Evolutionary conservation across 2,113 vertebrate species (phyloP).

Genomic region (Dunckerocampus dactyliophorus): DNA sequence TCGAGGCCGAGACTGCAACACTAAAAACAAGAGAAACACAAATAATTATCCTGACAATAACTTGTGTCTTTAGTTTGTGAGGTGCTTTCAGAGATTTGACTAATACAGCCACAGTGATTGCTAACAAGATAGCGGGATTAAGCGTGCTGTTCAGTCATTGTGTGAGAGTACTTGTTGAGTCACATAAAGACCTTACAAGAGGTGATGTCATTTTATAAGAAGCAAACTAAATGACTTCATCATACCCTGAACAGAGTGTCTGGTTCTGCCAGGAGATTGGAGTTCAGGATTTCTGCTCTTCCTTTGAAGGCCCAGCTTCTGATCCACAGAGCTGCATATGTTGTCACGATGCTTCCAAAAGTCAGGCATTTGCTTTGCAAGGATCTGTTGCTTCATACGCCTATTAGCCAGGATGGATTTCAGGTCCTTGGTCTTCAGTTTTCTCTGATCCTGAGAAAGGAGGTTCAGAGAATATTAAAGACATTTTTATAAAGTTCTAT

Average conservation of each 20-base stretch:
- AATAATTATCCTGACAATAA: not conserved
- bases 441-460: constrained; percentile 42
- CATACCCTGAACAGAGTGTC: constrained; percentile 51
- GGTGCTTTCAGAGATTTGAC: constrained; percentile 13
- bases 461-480: not conserved
- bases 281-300: constrained; percentile 23
- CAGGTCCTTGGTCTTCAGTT: constrained; percentile 51
- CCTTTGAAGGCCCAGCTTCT: constrained; percentile 34
- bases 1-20: constrained; percentile 47
- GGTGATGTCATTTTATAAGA: constrained; percentile 21
- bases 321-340: constrained; percentile 32
- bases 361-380: constrained; percentile 32
- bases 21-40: constrained; percentile 49
- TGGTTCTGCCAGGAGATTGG: constrained; percentile 32
- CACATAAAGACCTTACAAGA: not conserved
- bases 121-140: not conserved
- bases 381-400: constrained; percentile 31
- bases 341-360: constrained; percentile 53
- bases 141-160: not conserved
- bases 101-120: not conserved
- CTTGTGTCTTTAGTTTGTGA: not conserved
- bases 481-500: too few relatives aligned
- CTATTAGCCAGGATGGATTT: constrained; percentile 40
- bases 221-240: constrained; percentile 16
- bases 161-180: not conserved